These are phyloP conservation scores for Laticauda colubrina DNA, from an alignment of 2,113 vertebrate species.

Conservation along the genomic window DNA sequence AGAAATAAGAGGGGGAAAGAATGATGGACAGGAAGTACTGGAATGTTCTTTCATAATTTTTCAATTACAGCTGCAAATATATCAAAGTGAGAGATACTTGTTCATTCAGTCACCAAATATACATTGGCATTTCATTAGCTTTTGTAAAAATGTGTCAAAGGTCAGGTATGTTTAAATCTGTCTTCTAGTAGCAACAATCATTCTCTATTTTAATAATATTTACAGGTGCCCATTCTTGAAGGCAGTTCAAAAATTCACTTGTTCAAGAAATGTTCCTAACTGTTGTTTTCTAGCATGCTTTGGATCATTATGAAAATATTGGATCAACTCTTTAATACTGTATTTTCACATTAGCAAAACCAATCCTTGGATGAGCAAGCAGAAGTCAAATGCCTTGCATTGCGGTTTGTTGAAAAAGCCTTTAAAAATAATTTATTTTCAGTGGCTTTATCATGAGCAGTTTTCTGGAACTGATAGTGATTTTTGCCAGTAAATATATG, in stretches of 20 bases:
- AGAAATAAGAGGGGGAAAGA: no score
- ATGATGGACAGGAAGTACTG: neutral
- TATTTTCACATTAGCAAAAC: neutral
- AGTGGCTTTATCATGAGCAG: neutral
- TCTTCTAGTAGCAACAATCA: neutral
- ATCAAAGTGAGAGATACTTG: neutral
- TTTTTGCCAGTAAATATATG: neutral
- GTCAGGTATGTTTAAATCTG: neutral
- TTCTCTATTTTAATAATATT: neutral
- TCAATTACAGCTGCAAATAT: neutral
- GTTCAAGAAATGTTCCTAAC: neutral
- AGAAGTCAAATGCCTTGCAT: neutral
- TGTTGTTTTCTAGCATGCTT: neutral
- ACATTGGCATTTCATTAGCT: neutral
- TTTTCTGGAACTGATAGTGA: neutral
- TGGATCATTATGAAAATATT: neutral
- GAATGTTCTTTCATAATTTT: neutral
- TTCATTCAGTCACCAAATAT: neutral
- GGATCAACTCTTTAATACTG: neutral
- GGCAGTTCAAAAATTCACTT: neutral
- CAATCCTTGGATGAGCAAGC: neutral
- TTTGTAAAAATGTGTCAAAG: neutral
- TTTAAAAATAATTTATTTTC: neutral
- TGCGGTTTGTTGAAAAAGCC: neutral
- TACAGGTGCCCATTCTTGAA: neutral